phyloP scores from a whole-genome alignment of 2,888 invertebrate genomes.

The Drosophila recens region DNA sequence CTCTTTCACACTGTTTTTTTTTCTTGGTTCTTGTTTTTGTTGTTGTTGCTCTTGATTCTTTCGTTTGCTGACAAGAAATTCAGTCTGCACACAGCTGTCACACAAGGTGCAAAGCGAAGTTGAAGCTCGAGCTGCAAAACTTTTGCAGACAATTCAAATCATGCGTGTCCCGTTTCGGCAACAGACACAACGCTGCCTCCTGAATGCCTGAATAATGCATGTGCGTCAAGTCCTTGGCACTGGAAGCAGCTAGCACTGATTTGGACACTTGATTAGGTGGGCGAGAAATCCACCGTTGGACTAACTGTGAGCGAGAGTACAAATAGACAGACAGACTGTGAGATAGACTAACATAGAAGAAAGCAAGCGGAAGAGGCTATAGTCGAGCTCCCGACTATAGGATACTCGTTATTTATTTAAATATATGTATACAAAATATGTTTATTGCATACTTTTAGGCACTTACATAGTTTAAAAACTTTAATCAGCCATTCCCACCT shows the following conservation, averaged over 20 bases:
- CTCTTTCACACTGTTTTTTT: conserved; percentile 7
- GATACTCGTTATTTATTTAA: no score
- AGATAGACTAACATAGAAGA: not conserved
- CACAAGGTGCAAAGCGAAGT: conserved; percentile 67
- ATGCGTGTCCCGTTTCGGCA: conserved; percentile 63
- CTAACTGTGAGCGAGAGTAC: not conserved
- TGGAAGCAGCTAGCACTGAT: conserved; percentile 48
- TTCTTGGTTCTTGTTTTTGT: conserved; percentile 7
- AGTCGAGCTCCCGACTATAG: no score
- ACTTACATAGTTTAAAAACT: no score
- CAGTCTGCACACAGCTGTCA: conserved; percentile 64
- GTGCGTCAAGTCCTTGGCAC: conserved; percentile 43
- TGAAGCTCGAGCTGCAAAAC: conserved; percentile 48
- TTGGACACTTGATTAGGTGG: conserved; percentile 70
- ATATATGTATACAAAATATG: no score
- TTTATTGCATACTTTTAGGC: no score
- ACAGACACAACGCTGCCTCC: conserved; percentile 44
- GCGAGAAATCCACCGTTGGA: conserved; percentile 26
- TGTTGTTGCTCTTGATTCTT: conserved; percentile 19
- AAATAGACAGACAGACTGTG: not conserved
- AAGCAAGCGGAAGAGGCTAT: no score
- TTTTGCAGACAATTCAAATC: conserved; percentile 70
- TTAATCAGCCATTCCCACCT: no score
- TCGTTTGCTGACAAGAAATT: conserved; percentile 53
- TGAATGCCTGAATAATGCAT: conserved; percentile 72